Conservation (phyloP, 1,140 invertebrate species). For the Wasmannia auropunctata region DNA sequence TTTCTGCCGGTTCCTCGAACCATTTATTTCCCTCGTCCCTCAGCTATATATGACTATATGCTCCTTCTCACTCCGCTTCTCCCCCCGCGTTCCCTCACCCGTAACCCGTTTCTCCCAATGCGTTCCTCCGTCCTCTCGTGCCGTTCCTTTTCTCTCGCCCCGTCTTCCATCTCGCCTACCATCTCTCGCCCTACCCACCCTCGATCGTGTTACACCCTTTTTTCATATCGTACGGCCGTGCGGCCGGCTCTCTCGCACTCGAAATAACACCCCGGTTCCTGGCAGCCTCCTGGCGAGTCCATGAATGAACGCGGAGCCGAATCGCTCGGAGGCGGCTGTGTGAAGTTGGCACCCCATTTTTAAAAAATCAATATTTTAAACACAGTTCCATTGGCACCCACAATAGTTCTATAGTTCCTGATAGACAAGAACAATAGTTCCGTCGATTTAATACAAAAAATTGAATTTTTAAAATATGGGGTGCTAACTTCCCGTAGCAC, state of each 20-base stretch:
- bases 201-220: constrained; percentile 45
- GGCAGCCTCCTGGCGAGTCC: constrained; percentile 8
- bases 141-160: constrained; percentile 13
- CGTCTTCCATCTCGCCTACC: neutral
- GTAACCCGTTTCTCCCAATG: constrained; percentile 14
- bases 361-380: too few relatives aligned
- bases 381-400: too few relatives aligned
- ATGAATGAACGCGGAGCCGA: constrained; percentile 66
- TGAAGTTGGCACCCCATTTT: too few relatives aligned
- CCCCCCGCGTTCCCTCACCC: neutral
- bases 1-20: constrained; percentile 78
- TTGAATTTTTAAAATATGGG: too few relatives aligned
- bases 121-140: constrained; percentile 1
- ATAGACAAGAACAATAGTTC: too few relatives aligned
- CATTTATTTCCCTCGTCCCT: constrained; percentile 76
- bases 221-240: neutral
- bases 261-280: constrained; percentile 51
- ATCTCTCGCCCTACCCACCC: neutral
- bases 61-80: constrained; percentile 6
- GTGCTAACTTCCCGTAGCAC: too few relatives aligned
- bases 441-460: too few relatives aligned
- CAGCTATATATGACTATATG: constrained; percentile 25
- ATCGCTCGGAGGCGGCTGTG: too few relatives aligned
- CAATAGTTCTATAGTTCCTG: too few relatives aligned
- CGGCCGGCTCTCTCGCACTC: constrained; percentile 40